Percentiles rank a stretch among this genome's conserved stretches.
phyloP scores from a whole-genome alignment of 2,797 vertebrate genomes.

The Pempheris klunzingeri region DNA sequence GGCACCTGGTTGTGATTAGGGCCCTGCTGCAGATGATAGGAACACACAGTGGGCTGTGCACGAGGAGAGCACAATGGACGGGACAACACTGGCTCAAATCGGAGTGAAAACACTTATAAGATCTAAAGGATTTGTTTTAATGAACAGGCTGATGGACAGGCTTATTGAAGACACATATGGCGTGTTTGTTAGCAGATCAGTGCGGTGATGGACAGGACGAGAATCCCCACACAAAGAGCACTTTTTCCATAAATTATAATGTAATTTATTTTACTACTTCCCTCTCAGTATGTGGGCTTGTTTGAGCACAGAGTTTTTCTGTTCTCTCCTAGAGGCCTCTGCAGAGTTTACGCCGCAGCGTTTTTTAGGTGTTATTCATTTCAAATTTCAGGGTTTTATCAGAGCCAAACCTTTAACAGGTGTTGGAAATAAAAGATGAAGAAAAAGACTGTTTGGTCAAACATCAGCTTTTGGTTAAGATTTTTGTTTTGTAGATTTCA shows the following conservation, averaged over 20 bases:
- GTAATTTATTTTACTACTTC: conserved; percentile 74
- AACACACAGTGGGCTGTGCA: conserved; percentile 55
- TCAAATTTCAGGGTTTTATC: conserved; percentile 19
- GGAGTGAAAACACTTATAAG: conserved; percentile 55
- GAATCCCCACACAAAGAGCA: conserved; percentile 52
- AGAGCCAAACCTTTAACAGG: conserved; percentile 58
- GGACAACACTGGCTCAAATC: conserved; percentile 60
- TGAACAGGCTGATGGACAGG: conserved; percentile 56
- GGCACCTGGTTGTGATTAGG: conserved; percentile 87
- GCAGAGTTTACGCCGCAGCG: not conserved
- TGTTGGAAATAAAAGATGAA: conserved; percentile 60
- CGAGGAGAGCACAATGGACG: conserved; percentile 52
- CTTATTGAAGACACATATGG: conserved; percentile 27
- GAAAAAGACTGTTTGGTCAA: conserved; percentile 3
- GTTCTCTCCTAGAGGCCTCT: conserved; percentile 23
- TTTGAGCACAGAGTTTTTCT: conserved; percentile 34
- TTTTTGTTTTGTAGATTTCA: conserved; percentile 10
- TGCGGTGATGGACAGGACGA: conserved; percentile 47
- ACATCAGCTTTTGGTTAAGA: conserved; percentile 31
- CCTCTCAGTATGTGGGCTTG: conserved; percentile 62
- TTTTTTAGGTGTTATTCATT: conserved; percentile 23
- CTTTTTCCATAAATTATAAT: conserved; percentile 70
- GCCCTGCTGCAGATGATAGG: conserved; percentile 77
- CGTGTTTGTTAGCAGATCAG: conserved; percentile 35
- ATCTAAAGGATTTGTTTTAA: conserved; percentile 60